Conservation (phyloP, 2,113 vertebrate genomes). For the Ctenomys sociabilis region DNA sequence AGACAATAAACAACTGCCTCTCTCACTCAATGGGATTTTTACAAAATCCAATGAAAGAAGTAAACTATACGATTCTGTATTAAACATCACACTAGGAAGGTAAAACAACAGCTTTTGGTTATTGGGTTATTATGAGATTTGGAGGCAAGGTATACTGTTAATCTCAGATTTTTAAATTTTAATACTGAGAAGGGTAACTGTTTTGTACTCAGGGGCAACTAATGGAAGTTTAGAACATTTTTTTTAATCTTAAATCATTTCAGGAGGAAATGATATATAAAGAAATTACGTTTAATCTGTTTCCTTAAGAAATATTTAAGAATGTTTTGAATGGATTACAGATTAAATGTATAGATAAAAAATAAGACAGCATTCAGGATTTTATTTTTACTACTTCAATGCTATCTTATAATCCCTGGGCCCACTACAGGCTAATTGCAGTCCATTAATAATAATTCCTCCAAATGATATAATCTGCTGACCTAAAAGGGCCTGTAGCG, state of each 20-base stretch:
- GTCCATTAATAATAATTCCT: constrained; percentile 55
- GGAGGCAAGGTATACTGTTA: background rate
- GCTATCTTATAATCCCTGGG: background rate
- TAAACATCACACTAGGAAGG: background rate
- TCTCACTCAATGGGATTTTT: background rate
- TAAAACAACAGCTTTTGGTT: background rate
- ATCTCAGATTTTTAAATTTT: background rate
- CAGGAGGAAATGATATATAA: background rate
- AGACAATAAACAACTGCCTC: background rate
- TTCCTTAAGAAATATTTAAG: constrained; percentile 39
- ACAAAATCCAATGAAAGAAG: background rate
- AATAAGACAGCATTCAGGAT: background rate
- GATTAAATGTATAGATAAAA: background rate
- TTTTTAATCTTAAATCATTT: constrained; percentile 16
- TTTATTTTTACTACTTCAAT: background rate
- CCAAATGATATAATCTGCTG: background rate
- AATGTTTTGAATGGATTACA: background rate
- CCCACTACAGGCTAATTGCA: background rate
- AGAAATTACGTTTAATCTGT: constrained; percentile 8
- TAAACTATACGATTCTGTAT: background rate
- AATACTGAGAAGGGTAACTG: background rate
- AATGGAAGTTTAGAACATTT: background rate
- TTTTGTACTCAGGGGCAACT: background rate
- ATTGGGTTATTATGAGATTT: constrained; percentile 5
- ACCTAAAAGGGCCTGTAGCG: constrained; percentile 64